Base-by-base conservation (phyloP, 1,140 invertebrate species). In the Dinoponera quadriceps region DNA sequence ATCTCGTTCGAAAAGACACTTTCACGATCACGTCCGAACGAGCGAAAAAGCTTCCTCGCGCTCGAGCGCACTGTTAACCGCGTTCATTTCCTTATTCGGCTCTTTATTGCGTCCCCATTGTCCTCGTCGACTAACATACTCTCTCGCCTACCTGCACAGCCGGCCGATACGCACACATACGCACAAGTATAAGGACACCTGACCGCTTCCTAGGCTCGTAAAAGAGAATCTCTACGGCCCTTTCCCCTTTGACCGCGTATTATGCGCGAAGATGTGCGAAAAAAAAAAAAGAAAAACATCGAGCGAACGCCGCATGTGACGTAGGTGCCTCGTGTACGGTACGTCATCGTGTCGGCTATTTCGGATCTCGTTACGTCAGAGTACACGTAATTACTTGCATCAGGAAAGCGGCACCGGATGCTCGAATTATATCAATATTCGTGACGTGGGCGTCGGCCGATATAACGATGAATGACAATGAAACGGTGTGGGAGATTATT, bases 101-200 rank as follows among this genome's bases (percentile, higher is more conserved):
- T 44, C 33, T n/a, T 74, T 55, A 65, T 87, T 75, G 51, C 72
- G 27, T 65, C 18, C 11, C 54, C 25, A 85, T 86, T 86, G 71
- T 82, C 69, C 22, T 49, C 48, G 7, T 74, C 54, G 1, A n/a
- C n/a, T 20, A 48, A 49, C 51, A 3, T 38, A 44, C 51, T 83
- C 55, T n/a, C n/a, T 78, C n/a, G n/a, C 16, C 78, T 74, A 51
- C 14, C 18, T 87, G 55, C n/a, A 29, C 74, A n/a, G 44, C 63
- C 1, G 16, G 5, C 33, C 54, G 13, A 44, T 38, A 68, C 18
- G 29, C 16, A 66, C 69, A 13, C 14, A n/a, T 2, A 60, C 29
- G n/a, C n/a, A n/a, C n/a, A n/a, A n/a, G n/a, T n/a, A n/a, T n/a
- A n/a, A n/a, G n/a, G n/a, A 20, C n/a, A 1, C 18, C 22, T 29